These are phyloP conservation scores for Fukomys damarensis DNA, from an alignment of 2,113 vertebrate species.

Conservation along the genomic window DNA sequence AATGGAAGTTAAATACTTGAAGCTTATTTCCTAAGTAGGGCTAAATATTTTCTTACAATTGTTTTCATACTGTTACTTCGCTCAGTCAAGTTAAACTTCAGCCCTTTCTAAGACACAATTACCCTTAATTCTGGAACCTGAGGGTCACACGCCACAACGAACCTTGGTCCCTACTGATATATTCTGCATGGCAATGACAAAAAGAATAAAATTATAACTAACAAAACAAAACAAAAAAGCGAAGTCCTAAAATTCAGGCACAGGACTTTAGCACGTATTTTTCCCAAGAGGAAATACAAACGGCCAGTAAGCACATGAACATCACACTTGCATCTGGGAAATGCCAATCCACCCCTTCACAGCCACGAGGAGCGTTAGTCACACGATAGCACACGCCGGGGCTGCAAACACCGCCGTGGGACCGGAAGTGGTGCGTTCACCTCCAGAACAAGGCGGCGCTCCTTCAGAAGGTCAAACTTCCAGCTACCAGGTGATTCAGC, in stretches of 20 bases:
- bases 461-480: neutral
- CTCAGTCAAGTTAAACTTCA: neutral
- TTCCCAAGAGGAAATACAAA: neutral
- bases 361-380: neutral
- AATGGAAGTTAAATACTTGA: constrained; percentile 8
- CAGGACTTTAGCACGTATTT: neutral
- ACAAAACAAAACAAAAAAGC: neutral
- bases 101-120: neutral
- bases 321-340: neutral
- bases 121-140: neutral
- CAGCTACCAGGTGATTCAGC: neutral
- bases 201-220: constrained; percentile 13
- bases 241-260: neutral
- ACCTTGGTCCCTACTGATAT: neutral
- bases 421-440: neutral
- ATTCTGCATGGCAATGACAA: neutral
- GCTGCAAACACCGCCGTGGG: neutral
- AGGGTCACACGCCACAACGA: neutral
- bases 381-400: neutral
- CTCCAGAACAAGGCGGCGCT: neutral
- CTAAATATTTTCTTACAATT: constrained; percentile 41
- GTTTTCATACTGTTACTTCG: constrained; percentile 31
- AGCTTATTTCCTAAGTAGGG: neutral
- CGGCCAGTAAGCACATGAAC: neutral
- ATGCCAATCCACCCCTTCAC: neutral